phyloP scores from a whole-genome alignment of 2,888 invertebrate genomes.

The Thecocarcelia acutangulata region DNA sequence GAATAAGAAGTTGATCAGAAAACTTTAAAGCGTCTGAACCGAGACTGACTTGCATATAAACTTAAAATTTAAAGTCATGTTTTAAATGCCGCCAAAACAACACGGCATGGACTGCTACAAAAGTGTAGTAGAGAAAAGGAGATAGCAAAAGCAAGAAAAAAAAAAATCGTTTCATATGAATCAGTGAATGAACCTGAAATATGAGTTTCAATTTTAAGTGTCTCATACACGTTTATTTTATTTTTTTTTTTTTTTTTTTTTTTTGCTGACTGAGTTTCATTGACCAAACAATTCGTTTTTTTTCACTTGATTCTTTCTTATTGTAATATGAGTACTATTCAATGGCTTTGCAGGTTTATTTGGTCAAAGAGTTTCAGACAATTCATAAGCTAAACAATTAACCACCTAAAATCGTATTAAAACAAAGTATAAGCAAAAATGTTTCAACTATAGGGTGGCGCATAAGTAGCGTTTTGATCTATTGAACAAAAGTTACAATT shows the following conservation, averaged over 20 bases:
- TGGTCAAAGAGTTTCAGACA: neutral
- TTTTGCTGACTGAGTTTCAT: constrained; percentile 41
- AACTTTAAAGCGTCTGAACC: too few relatives aligned
- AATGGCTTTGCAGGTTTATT: constrained; percentile 4
- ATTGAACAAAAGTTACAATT: too few relatives aligned
- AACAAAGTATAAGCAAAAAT: too few relatives aligned
- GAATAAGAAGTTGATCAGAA: too few relatives aligned
- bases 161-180: constrained; percentile 58
- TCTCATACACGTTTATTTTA: constrained; percentile 10
- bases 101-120: constrained; percentile 30
- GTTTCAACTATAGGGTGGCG: too few relatives aligned
- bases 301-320: constrained; percentile 11
- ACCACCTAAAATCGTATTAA: constrained; percentile 3
- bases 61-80: constrained; percentile 20
- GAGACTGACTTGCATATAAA: constrained; percentile 14
- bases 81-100: constrained; percentile 54
- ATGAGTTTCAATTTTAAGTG: constrained; percentile 63
- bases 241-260: neutral
- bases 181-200: constrained; percentile 74
- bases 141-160: constrained; percentile 19
- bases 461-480: too few relatives aligned
- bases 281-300: constrained; percentile 30
- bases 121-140: constrained; percentile 19
- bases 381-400: constrained; percentile 12
- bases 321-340: neutral